Evolutionary conservation across 2,113 vertebrate genomes (phyloP).

Genomic region (Sialia sialis): DNA sequence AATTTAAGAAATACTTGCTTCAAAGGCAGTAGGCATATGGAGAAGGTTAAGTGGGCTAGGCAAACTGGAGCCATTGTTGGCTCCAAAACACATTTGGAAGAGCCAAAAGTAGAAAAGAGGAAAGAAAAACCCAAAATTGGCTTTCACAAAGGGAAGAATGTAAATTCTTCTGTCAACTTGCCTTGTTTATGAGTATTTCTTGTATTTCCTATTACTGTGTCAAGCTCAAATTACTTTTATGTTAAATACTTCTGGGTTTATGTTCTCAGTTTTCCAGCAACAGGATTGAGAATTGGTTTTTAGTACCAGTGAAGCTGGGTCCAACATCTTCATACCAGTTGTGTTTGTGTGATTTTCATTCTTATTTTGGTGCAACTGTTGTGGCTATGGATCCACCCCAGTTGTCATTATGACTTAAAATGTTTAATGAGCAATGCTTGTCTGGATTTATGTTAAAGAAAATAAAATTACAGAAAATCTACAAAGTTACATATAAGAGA

Average conservation of each 20-base stretch:
- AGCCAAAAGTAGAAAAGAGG: not conserved
- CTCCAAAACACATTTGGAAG: not conserved
- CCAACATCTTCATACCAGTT: not conserved
- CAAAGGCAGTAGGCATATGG: constrained; percentile 50
- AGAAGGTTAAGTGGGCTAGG: constrained; percentile 44
- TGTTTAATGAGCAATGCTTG: not conserved
- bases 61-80: constrained; percentile 51
- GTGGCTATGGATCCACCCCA: not conserved
- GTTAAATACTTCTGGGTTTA: not conserved
- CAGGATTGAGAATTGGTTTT: not conserved
- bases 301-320: not conserved
- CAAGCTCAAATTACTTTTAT: not conserved
- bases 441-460: not conserved
- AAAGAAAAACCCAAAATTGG: not conserved
- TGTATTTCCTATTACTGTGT: not conserved
- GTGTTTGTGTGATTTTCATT: not conserved
- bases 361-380: not conserved
- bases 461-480: not conserved
- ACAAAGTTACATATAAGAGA: not conserved
- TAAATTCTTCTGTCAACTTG: constrained; percentile 21
- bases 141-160: not conserved
- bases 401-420: not conserved
- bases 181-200: not conserved
- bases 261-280: not conserved
- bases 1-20: constrained; percentile 8